Base-by-base conservation (phyloP, 1,140 invertebrate species). In the Chironomus striatipennis region DNA sequence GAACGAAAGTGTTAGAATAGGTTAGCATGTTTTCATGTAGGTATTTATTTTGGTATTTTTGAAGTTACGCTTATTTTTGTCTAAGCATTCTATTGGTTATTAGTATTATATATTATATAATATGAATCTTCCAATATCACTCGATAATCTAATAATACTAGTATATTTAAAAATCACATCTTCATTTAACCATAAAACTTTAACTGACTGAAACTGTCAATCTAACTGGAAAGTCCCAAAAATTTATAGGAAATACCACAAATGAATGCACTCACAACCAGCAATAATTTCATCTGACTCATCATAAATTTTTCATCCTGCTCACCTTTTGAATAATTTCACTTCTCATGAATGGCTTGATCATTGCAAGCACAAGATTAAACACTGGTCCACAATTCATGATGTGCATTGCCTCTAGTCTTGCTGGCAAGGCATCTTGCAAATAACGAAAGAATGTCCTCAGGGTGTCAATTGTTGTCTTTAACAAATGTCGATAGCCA, bases 281-380 rank as follows among this genome's bases (percentile, higher is more conserved):
- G n/a, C n/a, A n/a, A n/a, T n/a, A n/a, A n/a, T n/a, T n/a, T n/a
- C 10, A n/a, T 7, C 9, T n/a, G 9, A 42, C 18, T 15, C n/a
- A 34, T 2, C 24, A 34, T 5, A 34, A 34, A 34, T 7, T 57
- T 57, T 3, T 57, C n/a, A 12, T 10, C 47, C n/a, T n/a, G n/a
- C n/a, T 57, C 80, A 90, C 89, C 82, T 88, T 83, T 70, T 89
- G 83, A 74, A 86, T 84, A 72, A 90, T 81, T 77, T 90, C 88
- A 74, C 83, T 85, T 64, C 88, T 88, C 84, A 90, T 87, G 77
- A 90, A 88, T 0, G 88, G 87, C 75, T 82, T 87, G 21, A 89
- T 80, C 18, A 90, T 80, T 20, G 85, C 77, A 74, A 90, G 77
- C 43, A 89, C 76, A 79, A 88, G 89, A 77, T 90, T 87, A 43